A percentile compares a stretch with the other conserved stretches of the same genome.
Conservation (phyloP, 2,888 invertebrate species). For the Acrobasis repandana region DNA sequence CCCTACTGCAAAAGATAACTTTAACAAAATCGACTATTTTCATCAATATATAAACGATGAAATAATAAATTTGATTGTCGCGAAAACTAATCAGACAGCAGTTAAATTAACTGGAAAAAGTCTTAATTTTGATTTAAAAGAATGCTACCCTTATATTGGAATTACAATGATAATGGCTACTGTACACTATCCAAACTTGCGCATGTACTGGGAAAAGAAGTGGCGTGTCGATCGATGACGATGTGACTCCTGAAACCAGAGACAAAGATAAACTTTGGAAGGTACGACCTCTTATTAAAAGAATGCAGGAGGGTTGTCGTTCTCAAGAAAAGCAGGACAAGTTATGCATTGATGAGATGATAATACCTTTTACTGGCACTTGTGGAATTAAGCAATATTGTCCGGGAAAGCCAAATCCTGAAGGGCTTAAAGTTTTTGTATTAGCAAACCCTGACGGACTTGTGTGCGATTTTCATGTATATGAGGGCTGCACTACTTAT, state of each 20-base stretch:
- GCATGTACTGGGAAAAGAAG: slow-evolving; percentile 12
- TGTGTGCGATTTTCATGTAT: slow-evolving; percentile 30
- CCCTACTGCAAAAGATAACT: too few species aligned
- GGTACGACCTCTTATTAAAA: background rate
- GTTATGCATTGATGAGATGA: slow-evolving; percentile 31
- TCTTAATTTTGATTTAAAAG: background rate
- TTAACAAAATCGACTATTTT: background rate
- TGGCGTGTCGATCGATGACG: slow-evolving; percentile 6
- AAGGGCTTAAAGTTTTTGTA: slow-evolving; percentile 34
- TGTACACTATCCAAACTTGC: slow-evolving; percentile 12
- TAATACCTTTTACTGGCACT: slow-evolving; percentile 31
- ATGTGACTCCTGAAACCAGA: too few species aligned
- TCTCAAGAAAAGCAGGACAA: background rate
- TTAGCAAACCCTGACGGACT: slow-evolving; percentile 31
- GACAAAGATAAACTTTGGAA: too few species aligned
- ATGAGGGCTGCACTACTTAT: slow-evolving; percentile 29
- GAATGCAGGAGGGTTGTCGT: background rate
- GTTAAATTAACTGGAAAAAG: too few species aligned
- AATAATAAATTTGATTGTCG: too few species aligned
- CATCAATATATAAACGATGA: too few species aligned
- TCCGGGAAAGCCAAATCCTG: slow-evolving; percentile 31
- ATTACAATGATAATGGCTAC: slow-evolving; percentile 13
- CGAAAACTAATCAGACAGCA: too few species aligned
- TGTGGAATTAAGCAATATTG: slow-evolving; percentile 30
- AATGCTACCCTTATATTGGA: slow-evolving; percentile 14